Percentiles rank a stretch among this genome's conserved stretches.
Evolutionary conservation across 2,888 invertebrate species (phyloP).

Genomic region (Synergus japonicus): DNA sequence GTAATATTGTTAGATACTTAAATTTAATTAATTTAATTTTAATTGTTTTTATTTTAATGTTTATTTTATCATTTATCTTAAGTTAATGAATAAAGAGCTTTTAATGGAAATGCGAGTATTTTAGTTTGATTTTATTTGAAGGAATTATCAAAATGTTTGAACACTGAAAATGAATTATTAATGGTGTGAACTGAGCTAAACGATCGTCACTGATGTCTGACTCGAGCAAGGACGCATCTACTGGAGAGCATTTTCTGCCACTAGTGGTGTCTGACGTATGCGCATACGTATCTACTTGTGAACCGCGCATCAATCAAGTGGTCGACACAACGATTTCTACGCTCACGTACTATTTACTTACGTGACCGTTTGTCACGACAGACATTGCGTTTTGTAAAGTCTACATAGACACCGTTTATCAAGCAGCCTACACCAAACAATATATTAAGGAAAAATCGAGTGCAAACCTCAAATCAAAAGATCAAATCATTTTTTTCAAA

Average conservation of each 20-base stretch:
- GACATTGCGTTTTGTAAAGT: slow-evolving; percentile 29
- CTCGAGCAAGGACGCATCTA: slow-evolving; percentile 24
- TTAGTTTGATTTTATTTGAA: not conserved
- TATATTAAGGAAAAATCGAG: not conserved
- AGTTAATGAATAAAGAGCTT: not conserved
- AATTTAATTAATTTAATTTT: not conserved
- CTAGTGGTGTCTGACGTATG: slow-evolving; percentile 51
- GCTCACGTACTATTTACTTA: slow-evolving; percentile 26
- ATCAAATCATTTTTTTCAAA: not conserved
- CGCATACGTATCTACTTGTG: slow-evolving; percentile 56
- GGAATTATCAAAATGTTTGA: not conserved
- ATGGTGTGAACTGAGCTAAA: slow-evolving; percentile 22
- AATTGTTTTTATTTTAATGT: not conserved
- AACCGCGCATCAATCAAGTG: slow-evolving; percentile 35
- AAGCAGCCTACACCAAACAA: not conserved
- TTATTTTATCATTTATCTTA: not conserved
- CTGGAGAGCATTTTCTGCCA: slow-evolving; percentile 14
- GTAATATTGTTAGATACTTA: not conserved
- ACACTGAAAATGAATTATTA: slow-evolving; percentile 14
- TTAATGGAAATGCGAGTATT: not conserved
- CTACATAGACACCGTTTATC: not conserved
- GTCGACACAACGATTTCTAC: slow-evolving; percentile 14
- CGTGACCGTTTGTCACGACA: slow-evolving; percentile 54
- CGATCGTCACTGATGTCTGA: slow-evolving; percentile 17
- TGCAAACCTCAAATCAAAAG: not conserved